These are phyloP conservation scores for Mustelus asterias DNA, from an alignment of 2,113 vertebrate genomes.

Conservation along the genomic window DNA sequence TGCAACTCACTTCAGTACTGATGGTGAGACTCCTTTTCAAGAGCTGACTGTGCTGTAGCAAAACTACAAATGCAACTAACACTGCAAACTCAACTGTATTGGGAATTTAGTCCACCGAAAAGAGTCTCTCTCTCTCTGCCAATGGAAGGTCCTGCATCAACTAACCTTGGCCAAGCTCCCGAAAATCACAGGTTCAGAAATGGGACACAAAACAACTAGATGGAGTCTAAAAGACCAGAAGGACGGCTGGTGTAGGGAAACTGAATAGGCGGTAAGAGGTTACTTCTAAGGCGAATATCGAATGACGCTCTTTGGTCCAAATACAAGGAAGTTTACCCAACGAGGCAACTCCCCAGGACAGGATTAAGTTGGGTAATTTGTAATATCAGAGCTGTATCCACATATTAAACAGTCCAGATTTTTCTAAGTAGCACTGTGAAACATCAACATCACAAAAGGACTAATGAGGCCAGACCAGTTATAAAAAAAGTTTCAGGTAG, in stretches of 20 bases:
- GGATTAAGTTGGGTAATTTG: neutral
- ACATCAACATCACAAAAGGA: neutral
- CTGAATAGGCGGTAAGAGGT: neutral
- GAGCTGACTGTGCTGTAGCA: too few relatives aligned
- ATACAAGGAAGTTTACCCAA: neutral
- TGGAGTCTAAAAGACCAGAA: neutral
- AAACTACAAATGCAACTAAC: too few relatives aligned
- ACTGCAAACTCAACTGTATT: neutral
- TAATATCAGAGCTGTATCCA: neutral
- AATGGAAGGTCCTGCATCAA: neutral
- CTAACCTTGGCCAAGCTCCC: neutral
- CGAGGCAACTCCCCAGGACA: neutral
- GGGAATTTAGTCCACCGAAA: neutral
- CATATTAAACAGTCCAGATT: neutral
- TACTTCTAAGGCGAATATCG: neutral
- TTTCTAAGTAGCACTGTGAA: neutral
- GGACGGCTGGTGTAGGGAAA: neutral
- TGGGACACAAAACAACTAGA: neutral
- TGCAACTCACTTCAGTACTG: neutral
- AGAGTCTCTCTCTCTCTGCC: neutral
- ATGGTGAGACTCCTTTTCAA: too few relatives aligned
- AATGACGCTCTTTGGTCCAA: neutral
- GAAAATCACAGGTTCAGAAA: neutral
- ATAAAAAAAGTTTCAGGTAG: neutral
- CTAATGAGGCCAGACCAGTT: neutral